Conservation (phyloP, 37 sponge, comb jelly and placozoan species). For the Agelas oroides region DNA sequence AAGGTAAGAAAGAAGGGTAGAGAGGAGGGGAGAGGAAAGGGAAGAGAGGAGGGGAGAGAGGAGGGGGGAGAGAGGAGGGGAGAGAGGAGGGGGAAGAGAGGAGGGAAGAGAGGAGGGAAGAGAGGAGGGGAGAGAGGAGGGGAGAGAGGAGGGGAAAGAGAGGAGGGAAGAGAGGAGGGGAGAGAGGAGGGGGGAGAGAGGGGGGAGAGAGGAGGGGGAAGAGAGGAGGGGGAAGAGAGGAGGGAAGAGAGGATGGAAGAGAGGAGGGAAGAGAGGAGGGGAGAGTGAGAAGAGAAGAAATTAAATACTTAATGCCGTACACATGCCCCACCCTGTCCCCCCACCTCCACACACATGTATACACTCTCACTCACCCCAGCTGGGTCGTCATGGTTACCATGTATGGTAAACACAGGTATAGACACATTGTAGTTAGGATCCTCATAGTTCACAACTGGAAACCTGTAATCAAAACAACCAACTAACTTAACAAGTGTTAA, state of each 20-base stretch:
- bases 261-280: no score
- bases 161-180: not conserved
- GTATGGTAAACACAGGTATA: slow-evolving; percentile 94
- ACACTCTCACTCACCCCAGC: no score
- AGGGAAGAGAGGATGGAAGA: not conserved
- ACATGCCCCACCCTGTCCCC: not conserved
- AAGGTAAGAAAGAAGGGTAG: no score
- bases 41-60: no score
- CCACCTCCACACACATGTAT: no score
- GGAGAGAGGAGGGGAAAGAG: not conserved
- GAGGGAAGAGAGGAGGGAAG: not conserved
- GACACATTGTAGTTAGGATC: slow-evolving; percentile 97
- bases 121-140: slow-evolving; percentile 53
- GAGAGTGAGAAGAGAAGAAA: not conserved
- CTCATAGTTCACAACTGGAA: slow-evolving; percentile 91
- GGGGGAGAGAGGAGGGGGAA: not conserved
- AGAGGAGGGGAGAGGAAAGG: no score
- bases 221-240: not conserved
- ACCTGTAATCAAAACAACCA: slow-evolving; percentile 43
- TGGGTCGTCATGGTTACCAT: no score
- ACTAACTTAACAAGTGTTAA: no score
- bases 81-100: not conserved
- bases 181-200: not conserved
- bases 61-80: slow-evolving; percentile 48
- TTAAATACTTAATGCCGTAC: no score